A percentile compares a stretch with the other conserved stretches of the same genome.
Evolutionary conservation across 35 echinoderm and acorn worm species (phyloP).

Genomic region (Eucidaris tribuloides): DNA sequence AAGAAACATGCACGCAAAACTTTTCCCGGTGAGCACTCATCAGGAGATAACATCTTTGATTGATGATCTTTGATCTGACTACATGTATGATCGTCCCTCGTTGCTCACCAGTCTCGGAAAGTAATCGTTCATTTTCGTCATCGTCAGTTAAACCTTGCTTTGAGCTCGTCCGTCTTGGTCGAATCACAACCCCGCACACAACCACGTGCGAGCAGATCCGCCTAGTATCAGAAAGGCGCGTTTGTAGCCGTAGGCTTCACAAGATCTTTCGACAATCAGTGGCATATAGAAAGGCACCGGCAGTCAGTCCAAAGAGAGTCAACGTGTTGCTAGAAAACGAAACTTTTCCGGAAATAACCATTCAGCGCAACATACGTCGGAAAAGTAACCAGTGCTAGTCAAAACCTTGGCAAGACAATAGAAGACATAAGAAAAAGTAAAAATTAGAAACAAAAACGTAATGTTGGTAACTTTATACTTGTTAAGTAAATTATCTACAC

Average conservation of each 20-base stretch:
- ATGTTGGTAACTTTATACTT: no score
- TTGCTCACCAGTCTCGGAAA: no score
- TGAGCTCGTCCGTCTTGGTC: no score
- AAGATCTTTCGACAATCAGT: background rate
- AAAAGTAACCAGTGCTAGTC: background rate
- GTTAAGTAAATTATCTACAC: no score
- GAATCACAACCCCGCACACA: background rate
- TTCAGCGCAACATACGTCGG: background rate
- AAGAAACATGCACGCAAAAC: no score
- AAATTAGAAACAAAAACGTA: no score
- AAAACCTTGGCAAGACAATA: background rate
- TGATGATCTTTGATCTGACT: no score
- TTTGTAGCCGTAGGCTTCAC: background rate
- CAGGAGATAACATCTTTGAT: no score
- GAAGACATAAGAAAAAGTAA: background rate
- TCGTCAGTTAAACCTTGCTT: no score
- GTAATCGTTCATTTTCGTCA: no score
- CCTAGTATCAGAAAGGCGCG: background rate
- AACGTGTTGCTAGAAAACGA: conserved; percentile 6
- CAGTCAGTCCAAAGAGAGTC: conserved; percentile 4
- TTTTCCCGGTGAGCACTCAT: no score
- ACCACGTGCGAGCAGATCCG: background rate
- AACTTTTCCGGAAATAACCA: background rate
- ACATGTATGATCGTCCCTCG: no score
- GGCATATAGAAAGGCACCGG: background rate